Conservation (phyloP, 92 coral and sea anemone species). For the Palythoa heliodiscus region DNA sequence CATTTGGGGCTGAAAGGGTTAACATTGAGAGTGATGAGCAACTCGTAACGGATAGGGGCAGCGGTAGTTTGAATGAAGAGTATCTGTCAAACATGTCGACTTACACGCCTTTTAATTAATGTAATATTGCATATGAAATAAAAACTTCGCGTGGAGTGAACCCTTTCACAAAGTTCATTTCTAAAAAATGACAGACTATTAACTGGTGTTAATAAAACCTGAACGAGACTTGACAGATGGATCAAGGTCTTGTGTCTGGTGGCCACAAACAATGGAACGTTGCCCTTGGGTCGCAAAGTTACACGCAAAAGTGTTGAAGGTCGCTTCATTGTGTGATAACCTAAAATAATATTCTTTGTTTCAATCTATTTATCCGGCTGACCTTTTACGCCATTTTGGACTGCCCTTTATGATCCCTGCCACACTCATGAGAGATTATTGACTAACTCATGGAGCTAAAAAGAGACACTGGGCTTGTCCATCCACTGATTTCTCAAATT, state of each 20-base stretch:
- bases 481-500: too few relatives aligned
- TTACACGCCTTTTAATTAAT: too few relatives aligned
- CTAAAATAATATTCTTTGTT: not conserved
- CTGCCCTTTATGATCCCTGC: not conserved
- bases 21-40: too few relatives aligned
- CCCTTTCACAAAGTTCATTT: not conserved
- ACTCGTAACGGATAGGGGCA: too few relatives aligned
- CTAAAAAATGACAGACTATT: not conserved
- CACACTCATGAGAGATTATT: not conserved
- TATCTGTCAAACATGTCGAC: too few relatives aligned
- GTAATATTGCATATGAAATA: too few relatives aligned
- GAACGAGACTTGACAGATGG: not conserved
- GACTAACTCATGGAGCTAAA: not conserved
- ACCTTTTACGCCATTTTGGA: slow-evolving; percentile 14
- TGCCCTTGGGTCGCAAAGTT: not conserved
- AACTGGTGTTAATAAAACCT: not conserved
- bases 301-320: slow-evolving; percentile 19
- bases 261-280: not conserved
- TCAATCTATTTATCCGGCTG: not conserved
- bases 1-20: too few relatives aligned
- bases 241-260: not conserved
- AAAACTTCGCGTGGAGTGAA: not conserved
- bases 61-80: too few relatives aligned
- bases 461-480: too few relatives aligned
- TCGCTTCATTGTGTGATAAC: not conserved